Evolutionary conservation across 2,888 invertebrate genomes (phyloP).

Genomic region (Sarcophaga subvicina): DNA sequence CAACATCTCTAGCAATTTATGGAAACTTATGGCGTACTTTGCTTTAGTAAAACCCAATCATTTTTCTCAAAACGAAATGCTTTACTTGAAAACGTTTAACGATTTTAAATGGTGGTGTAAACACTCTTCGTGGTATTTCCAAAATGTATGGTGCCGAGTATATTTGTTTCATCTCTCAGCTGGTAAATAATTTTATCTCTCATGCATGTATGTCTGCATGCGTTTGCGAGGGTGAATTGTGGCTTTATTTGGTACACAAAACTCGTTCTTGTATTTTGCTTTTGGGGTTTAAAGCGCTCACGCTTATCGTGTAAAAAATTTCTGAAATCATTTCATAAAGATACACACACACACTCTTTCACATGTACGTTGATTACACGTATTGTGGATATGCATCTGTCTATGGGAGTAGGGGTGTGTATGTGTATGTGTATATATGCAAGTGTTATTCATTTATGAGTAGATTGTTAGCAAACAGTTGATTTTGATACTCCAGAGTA

Average conservation of each 20-base stretch:
- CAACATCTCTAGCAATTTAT: too few relatives aligned
- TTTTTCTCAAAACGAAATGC: too few relatives aligned
- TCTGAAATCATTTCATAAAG: background rate
- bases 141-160: background rate
- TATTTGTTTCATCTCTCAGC: background rate
- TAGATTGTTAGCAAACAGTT: conserved; percentile 10
- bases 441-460: too few relatives aligned
- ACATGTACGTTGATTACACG: too few relatives aligned
- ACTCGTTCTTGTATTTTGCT: conserved; percentile 16
- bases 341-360: too few relatives aligned
- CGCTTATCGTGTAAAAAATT: conserved; percentile 46
- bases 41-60: too few relatives aligned
- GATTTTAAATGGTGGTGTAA: conserved; percentile 21
- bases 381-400: background rate
- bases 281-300: conserved; percentile 16
- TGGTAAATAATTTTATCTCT: background rate
- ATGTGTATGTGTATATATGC: background rate
- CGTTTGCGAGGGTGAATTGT: background rate
- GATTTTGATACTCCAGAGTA: conserved; percentile 17
- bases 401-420: background rate
- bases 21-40: too few relatives aligned
- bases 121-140: background rate
- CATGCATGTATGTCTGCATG: background rate
- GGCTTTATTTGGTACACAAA: background rate
- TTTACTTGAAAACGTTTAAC: background rate